Percentiles rank a stretch among this genome's conserved stretches.
These are phyloP conservation scores for Astropecten irregularis DNA, from an alignment of 53 echinoderm and acorn worm genomes.

Conservation along the genomic window DNA sequence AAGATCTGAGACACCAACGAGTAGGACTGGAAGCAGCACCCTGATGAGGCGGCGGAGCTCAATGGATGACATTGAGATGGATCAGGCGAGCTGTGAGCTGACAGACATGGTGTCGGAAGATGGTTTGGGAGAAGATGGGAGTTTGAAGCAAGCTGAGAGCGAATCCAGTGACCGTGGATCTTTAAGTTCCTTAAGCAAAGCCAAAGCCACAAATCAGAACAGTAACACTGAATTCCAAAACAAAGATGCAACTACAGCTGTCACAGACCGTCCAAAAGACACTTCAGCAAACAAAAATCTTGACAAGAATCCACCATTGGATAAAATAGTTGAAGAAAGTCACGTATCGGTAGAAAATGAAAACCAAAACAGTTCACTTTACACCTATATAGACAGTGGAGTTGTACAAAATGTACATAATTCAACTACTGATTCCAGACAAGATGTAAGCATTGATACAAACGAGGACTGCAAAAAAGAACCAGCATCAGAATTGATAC, in stretches of 20 bases:
- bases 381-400: background rate
- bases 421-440: background rate
- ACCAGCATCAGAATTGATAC: background rate
- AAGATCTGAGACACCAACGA: slow-evolving; percentile 9
- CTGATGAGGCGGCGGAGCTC: slow-evolving; percentile 22
- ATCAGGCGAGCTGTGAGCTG: slow-evolving; percentile 42
- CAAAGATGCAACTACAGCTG: background rate
- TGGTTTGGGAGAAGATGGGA: slow-evolving; percentile 44
- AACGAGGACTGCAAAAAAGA: background rate
- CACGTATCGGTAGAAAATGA: background rate
- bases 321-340: background rate
- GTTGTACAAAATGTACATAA: background rate
- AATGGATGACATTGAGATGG: slow-evolving; percentile 32
- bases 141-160: background rate
- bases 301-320: background rate
- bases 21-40: slow-evolving; percentile 26
- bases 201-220: slow-evolving; percentile 3
- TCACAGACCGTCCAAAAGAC: slow-evolving; percentile 32
- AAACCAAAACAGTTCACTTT: slow-evolving; percentile 18
- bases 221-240: slow-evolving; percentile 38
- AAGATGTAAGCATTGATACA: background rate
- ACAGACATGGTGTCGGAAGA: slow-evolving; percentile 58
- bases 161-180: slow-evolving; percentile 17
- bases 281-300: background rate
- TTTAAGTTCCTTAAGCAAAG: slow-evolving; percentile 11